Base-by-base conservation (phyloP, 2,888 invertebrate genomes). In the Drosophila meridiana region DNA sequence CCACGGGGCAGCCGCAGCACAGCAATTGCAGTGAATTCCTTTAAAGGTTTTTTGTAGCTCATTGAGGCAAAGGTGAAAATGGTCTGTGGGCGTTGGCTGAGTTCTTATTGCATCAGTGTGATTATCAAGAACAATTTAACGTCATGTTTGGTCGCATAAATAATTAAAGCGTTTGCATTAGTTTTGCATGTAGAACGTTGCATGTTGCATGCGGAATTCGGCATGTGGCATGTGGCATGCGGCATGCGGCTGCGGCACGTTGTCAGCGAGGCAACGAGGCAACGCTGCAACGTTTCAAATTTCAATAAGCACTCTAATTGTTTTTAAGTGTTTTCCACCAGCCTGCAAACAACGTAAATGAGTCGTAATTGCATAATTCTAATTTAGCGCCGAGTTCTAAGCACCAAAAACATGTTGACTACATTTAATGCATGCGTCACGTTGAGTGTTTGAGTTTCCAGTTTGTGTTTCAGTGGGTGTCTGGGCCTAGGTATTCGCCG, bases 361-460 rank as follows among this genome's bases (percentile, higher is more conserved):
- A 87, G 82, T 66, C 88, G 80, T 91, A 91, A 91, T 91, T 90
- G 85, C 85, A 84, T 83, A 88, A 89, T 89, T 87, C 79, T 84
- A 89, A 82, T 85, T 80, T 79, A 82, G 72, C 76, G 78, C 82
- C 82, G 80, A 88, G 90, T 87, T 86, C 79, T 77, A 40, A 79
- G 74, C 73, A 83, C 83, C 78, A 60, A 88, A 79, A 87, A 74
- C 87, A 79, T 82, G 89, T 85, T 81, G 78, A 74, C 83, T 78
- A 70, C 76, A 81, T 83, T 79, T 84, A 71, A 73, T 74, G 80
- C 80, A 77, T 57, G 73, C 36, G 20, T 14, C 50, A 43, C n/a
- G 42, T 42, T 30, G 48, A 57, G 57, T 52, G 67, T 59, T 30
- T 60, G 48, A 63, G 50, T 52, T 42, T 42, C 28, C 36, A 59